Evolutionary conservation across 2,113 vertebrate genomes (phyloP).

Genomic region (Picathartes gymnocephalus): DNA sequence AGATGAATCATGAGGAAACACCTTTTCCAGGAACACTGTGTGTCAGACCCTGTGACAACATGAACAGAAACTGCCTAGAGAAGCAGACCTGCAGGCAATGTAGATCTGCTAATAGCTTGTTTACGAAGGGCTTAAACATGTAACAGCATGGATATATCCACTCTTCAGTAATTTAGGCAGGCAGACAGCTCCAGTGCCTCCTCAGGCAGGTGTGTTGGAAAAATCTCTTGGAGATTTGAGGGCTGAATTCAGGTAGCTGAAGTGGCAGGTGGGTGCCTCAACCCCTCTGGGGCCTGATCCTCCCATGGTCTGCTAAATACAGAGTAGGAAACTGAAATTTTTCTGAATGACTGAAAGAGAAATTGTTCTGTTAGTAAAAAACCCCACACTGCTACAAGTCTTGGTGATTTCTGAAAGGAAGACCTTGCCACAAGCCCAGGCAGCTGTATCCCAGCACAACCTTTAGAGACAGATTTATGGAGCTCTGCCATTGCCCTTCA

Average conservation of each 20-base stretch:
- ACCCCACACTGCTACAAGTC: fast-evolving
- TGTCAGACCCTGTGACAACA: neutral
- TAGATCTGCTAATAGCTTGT: neutral
- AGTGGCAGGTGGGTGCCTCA: neutral
- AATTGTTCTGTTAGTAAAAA: neutral
- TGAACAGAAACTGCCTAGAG: neutral
- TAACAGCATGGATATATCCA: neutral
- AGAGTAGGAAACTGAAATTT: neutral
- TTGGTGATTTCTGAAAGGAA: neutral
- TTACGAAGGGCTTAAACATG: neutral
- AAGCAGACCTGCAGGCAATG: neutral
- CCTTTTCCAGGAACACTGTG: neutral
- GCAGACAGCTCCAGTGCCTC: neutral
- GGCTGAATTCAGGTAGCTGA: neutral
- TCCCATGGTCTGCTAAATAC: neutral
- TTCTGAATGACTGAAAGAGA: neutral
- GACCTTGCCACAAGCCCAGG: neutral
- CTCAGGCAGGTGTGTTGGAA: neutral
- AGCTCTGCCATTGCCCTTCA: neutral
- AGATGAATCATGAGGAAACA: neutral
- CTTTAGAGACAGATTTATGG: neutral
- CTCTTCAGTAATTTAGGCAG: neutral
- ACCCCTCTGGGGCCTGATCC: neutral
- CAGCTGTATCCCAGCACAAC: neutral
- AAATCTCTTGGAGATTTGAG: neutral